Conservation (phyloP, 2,113 vertebrate species). For the Columbina picui region DNA sequence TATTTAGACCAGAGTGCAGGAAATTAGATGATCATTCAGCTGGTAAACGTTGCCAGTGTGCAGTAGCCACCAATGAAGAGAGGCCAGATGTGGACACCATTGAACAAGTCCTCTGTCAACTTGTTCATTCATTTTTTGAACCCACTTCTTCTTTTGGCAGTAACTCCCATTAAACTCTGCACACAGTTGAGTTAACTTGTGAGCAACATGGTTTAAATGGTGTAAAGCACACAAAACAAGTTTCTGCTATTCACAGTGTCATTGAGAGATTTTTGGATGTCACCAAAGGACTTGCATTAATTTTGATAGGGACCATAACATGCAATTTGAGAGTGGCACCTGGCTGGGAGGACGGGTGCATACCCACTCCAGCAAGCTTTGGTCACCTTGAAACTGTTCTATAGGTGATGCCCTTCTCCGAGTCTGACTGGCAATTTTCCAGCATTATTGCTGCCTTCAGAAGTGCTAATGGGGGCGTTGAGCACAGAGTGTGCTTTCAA, state of each 20-base stretch:
- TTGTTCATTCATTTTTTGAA: neutral
- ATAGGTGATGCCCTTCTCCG: neutral
- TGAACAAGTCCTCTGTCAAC: neutral
- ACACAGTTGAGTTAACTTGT: neutral
- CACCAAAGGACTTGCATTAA: neutral
- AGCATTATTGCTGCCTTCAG: neutral
- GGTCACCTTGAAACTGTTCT: neutral
- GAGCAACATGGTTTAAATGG: neutral
- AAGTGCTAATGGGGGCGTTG: neutral
- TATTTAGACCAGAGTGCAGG: neutral
- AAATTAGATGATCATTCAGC: neutral
- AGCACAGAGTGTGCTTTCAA: neutral
- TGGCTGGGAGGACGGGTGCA: neutral
- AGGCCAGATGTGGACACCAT: neutral
- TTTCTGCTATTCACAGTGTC: neutral
- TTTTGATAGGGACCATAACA: neutral
- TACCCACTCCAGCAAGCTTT: neutral
- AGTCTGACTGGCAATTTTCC: neutral
- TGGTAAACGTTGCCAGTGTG: neutral
- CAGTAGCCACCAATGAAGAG: rapidly evolving
- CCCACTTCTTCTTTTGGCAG: neutral
- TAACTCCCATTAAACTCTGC: neutral
- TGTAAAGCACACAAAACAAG: neutral
- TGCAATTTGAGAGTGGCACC: neutral
- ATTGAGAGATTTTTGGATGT: neutral